Evolutionary conservation across 2,888 invertebrate species (phyloP), one percentile per base, ranked within the genome.

Genomic region (Eutolmus rufibarbis): DNA sequence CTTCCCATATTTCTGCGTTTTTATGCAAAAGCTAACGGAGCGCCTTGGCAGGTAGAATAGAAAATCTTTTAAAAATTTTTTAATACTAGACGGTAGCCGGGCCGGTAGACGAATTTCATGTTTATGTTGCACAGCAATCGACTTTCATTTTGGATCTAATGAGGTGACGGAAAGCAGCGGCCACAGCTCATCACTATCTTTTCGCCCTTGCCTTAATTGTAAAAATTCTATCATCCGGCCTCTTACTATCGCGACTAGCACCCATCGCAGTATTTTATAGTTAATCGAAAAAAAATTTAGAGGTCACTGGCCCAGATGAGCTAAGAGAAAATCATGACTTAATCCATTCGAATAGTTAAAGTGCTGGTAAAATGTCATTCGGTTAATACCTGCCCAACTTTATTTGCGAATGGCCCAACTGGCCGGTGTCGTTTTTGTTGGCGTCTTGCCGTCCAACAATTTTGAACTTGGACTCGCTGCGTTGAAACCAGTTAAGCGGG

Each of bases 261-360:
- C 19, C 77, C 37, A 23, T 31, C 77, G 28, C 16, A 40, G 9
- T 78, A 23, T 78, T 78, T 57, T 57, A 57, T 66, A 23, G 28
- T 43, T 78, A n/a, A 40, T 37, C 23, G n/a, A 78, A 43, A 12
- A 40, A 19, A 78, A 19, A 77, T 40, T 81, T 81, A 81, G 81
- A 81, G 81, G 81, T 81, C 81, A 81, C 51, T 81, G 81, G 51
- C 81, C 81, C 28, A 81, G 81, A 78, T 81, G 51, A 81, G 81
- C 81, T 51, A 81, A 28, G 51, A 28, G 46, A 81, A 28, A 81
- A 81, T 46, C 81, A 51, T 81, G 81, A 56, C 81, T 81, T 28
- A 81, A 81, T 78, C 78, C 78, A 34, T 40, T 78, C 78, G 78
- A 78, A 40, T 78, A 40, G 37, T 78, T 78, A 46, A 78, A 78